Evolutionary conservation across 2,888 invertebrate species (phyloP).

Genomic region (Disparrhopalites patrizii): DNA sequence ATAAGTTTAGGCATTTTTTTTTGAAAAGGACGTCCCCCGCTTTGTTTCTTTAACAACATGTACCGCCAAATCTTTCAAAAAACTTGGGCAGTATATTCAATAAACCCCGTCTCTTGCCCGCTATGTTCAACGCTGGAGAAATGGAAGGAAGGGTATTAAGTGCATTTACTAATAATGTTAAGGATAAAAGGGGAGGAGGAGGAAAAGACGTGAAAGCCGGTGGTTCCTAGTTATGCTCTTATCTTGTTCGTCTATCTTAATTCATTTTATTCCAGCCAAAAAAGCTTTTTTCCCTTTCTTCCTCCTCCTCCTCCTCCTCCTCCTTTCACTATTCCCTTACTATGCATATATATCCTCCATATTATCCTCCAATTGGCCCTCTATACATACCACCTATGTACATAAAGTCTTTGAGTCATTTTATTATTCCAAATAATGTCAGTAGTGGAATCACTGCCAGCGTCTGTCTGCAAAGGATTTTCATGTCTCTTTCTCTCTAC

Average conservation of each 20-base stretch:
- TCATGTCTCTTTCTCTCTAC: no score
- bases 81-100: background rate
- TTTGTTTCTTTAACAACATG: no score
- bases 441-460: no score
- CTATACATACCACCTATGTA: background rate
- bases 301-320: background rate
- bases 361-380: background rate
- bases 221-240: constrained; percentile 7
- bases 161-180: no score
- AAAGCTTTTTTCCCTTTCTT: background rate
- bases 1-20: no score
- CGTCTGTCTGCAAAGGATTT: no score
- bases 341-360: no score
- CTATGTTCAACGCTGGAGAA: background rate
- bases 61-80: background rate
- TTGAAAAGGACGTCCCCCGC: no score
- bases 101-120: background rate
- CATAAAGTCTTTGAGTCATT: no score
- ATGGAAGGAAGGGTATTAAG: background rate
- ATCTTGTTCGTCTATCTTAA: constrained; percentile 8
- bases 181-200: no score
- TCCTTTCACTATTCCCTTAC: no score
- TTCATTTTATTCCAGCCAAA: constrained; percentile 15
- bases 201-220: background rate
- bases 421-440: no score